These are phyloP conservation scores for Aldrovandia affinis DNA, from an alignment of 2,797 vertebrate species.

Conservation along the genomic window DNA sequence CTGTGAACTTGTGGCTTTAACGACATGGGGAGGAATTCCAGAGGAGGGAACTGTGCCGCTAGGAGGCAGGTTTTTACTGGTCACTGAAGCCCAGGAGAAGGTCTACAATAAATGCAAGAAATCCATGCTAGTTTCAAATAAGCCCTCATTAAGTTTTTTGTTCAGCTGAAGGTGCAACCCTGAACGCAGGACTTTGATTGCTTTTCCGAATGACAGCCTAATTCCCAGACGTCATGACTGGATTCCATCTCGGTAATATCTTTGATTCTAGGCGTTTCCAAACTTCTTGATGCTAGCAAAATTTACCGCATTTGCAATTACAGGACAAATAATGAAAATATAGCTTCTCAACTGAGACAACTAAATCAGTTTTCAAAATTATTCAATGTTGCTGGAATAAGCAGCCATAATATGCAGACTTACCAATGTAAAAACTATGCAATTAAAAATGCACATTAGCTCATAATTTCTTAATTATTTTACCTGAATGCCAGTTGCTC, in stretches of 20 bases:
- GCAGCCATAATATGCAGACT: no score
- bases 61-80: slow-evolving; percentile 99
- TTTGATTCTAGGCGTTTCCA: neutral
- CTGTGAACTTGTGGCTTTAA: slow-evolving; percentile 96
- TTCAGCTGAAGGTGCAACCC: neutral
- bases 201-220: neutral
- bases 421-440: neutral
- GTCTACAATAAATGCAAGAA: slow-evolving; percentile 85
- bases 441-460: neutral
- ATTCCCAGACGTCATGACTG: neutral
- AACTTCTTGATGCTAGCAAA: no score
- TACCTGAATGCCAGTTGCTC: neutral
- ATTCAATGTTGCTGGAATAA: neutral
- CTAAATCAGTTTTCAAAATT: neutral
- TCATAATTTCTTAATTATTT: neutral
- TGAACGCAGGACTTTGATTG: neutral
- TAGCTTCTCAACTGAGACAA: no score
- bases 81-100: slow-evolving; percentile 99
- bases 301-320: no score
- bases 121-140: neutral
- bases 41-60: slow-evolving; percentile 90
- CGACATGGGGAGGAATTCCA: slow-evolving; percentile 93
- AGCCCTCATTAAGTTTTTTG: neutral
- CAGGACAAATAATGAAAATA: no score
- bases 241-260: neutral